A percentile compares a stretch with the other conserved stretches of the same genome.
Evolutionary conservation across 2,888 invertebrate species (phyloP).

Genomic region (Saturnia pavonia): DNA sequence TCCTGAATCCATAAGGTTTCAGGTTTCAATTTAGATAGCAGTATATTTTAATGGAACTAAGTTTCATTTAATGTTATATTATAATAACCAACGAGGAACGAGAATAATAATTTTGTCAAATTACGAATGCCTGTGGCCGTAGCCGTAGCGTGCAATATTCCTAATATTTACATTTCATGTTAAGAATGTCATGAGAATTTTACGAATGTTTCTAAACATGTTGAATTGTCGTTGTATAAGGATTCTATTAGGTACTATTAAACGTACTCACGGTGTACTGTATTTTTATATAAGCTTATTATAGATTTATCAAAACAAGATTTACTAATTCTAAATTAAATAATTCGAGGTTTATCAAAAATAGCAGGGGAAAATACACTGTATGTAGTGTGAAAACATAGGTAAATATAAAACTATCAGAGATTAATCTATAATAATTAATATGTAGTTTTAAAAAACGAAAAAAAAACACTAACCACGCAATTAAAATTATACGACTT

Average conservation of each 20-base stretch:
- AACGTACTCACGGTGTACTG: background rate
- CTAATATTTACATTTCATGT: background rate
- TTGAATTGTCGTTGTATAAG: background rate
- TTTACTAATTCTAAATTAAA: background rate
- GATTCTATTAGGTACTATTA: background rate
- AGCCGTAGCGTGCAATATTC: background rate
- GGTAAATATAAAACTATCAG: too few relatives aligned
- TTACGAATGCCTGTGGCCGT: background rate
- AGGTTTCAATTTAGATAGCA: too few relatives aligned
- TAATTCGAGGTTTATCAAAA: background rate
- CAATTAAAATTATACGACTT: too few relatives aligned
- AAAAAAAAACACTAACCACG: too few relatives aligned
- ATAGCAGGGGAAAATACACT: background rate
- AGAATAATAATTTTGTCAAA: background rate
- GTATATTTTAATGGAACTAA: too few relatives aligned
- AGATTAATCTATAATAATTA: too few relatives aligned
- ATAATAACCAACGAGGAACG: background rate
- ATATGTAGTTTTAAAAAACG: too few relatives aligned
- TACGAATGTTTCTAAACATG: slow-evolving; percentile 2
- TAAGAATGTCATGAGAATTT: background rate
- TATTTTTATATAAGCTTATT: background rate
- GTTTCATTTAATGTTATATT: background rate
- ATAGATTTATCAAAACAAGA: background rate
- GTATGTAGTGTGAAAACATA: too few relatives aligned
- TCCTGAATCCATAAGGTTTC: too few relatives aligned